Percentiles rank a stretch among this genome's conserved stretches.
phyloP scores from a whole-genome alignment of 2,888 invertebrate species.

The Melipona beecheii region DNA sequence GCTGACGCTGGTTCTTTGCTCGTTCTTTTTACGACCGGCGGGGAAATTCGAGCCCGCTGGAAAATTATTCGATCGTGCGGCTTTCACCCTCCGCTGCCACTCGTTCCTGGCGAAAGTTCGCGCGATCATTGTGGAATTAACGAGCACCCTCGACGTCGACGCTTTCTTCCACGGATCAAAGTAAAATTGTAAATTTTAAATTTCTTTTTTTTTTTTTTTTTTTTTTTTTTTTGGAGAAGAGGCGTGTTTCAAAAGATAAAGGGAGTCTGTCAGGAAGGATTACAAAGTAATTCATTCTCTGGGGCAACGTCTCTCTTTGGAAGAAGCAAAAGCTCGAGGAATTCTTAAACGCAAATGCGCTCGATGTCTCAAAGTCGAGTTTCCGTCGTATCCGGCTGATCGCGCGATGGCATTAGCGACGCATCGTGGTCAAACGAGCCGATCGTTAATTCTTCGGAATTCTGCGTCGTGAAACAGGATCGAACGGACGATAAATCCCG shows the following conservation, averaged over 20 bases:
- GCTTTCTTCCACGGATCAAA: too few relatives aligned
- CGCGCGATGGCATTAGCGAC: slow-evolving; percentile 1
- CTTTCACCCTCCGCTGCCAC: background rate
- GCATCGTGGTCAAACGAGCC: slow-evolving; percentile 9
- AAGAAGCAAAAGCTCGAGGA: slow-evolving; percentile 30
- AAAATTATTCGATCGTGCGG: background rate
- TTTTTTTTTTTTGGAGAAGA: too few relatives aligned
- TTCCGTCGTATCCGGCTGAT: slow-evolving; percentile 18
- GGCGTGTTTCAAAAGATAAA: too few relatives aligned
- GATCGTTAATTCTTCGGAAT: background rate
- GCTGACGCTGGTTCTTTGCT: slow-evolving; percentile 4
- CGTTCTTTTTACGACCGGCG: background rate
- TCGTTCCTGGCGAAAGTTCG: background rate
- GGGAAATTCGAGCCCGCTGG: background rate
- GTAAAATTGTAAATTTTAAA: background rate
- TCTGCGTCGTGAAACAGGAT: background rate
- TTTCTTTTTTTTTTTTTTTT: background rate
- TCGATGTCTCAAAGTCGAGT: slow-evolving; percentile 24
- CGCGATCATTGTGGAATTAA: background rate
- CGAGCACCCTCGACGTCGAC: background rate
- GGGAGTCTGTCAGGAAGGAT: too few relatives aligned
- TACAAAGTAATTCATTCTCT: too few relatives aligned
- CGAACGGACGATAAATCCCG: background rate
- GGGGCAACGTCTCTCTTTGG: too few relatives aligned
- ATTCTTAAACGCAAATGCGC: slow-evolving; percentile 33